Evolutionary conservation across 2,888 invertebrate species (phyloP), one percentile per base, ranked within the genome.

Genomic region (Crocallis elinguaria): DNA sequence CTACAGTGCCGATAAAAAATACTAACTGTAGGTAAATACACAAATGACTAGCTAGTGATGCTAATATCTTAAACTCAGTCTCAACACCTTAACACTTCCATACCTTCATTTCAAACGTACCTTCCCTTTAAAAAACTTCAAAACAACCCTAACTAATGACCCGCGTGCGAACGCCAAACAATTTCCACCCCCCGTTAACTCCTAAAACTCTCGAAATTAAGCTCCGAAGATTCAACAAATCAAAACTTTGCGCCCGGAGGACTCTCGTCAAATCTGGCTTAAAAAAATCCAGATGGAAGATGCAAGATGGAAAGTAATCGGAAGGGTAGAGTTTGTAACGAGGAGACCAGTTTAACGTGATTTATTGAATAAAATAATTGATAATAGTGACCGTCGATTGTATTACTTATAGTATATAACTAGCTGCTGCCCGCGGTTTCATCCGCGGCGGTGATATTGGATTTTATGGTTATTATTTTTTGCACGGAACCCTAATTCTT

Each of bases 211-310:
- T 19, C 29, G 25, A 45, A 58, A 59, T 57, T 56, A 62, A 54
- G 53, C 49, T 45, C 23, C 50, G 29, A 52, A 59, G 55, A 55
- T 52, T 42, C 52, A 55, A 58, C 61, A 61, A 60, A 63, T 63
- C 62, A 60, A 58, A 60, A 63, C 55, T 63, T 63, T 49, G 29
- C 37, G 37, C 36, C 29, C 35, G 50, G 46, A 30, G 41, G 17
- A 36, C 37, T 46, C 41, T 66, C 68, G 65, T 66, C 66, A 69
- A 71, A 69, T 68, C 70, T 35, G 29, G 49, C 43, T 49, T 45
- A 39, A 44, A 52, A 52, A 64, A 64, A n/a, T 53, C 44, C 60
- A 55, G 64, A 43, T 41, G 48, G 60, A 43, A 54, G 63, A 57
- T 56, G 64, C 62, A 21, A 16, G n/a, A 7, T 16, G 12, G 19